Evolutionary conservation across 2,888 invertebrate genomes (phyloP).

Genomic region (Drosophila vallismaia): DNA sequence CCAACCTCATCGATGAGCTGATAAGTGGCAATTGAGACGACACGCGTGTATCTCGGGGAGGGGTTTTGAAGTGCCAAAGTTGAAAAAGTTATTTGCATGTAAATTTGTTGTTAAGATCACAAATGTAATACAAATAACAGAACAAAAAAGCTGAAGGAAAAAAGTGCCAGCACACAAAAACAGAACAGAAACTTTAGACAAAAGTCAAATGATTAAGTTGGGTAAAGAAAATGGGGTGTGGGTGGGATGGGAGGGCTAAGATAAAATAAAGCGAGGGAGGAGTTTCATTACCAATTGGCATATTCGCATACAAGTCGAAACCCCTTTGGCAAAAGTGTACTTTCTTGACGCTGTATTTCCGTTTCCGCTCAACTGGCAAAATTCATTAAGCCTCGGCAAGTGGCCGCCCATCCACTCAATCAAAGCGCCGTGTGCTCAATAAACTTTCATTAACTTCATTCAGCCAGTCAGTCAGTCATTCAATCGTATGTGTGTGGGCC

Average conservation of each 20-base stretch:
- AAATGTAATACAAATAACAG: slow-evolving; percentile 69
- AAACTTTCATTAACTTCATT: slow-evolving; percentile 73
- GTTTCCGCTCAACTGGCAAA: slow-evolving; percentile 78
- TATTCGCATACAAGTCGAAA: slow-evolving; percentile 24
- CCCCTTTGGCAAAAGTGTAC: slow-evolving; percentile 35
- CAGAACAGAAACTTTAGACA: slow-evolving; percentile 63
- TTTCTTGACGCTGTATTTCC: slow-evolving; percentile 68
- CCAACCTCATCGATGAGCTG: slow-evolving; percentile 74
- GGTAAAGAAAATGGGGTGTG: slow-evolving; percentile 1
- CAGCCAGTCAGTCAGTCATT: slow-evolving; percentile 39
- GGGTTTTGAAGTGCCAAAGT: slow-evolving; percentile 63
- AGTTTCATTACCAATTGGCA: slow-evolving; percentile 62
- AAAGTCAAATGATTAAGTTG: slow-evolving; percentile 58
- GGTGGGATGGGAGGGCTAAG: slow-evolving; percentile 16
- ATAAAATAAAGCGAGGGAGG: slow-evolving; percentile 50
- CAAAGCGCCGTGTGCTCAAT: slow-evolving; percentile 59
- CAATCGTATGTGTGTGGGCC: slow-evolving; percentile 23
- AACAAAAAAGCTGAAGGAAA: slow-evolving; percentile 19
- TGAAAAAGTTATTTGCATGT: slow-evolving; percentile 79
- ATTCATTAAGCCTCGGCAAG: slow-evolving; percentile 71
- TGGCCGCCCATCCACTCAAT: slow-evolving; percentile 44
- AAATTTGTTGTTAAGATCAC: slow-evolving; percentile 74
- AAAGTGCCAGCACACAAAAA: neutral
- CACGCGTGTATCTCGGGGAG: slow-evolving; percentile 39
- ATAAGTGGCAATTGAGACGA: slow-evolving; percentile 74